These are phyloP conservation scores for Phainopepla nitens DNA, from an alignment of 2,113 vertebrate genomes.

Conservation along the genomic window DNA sequence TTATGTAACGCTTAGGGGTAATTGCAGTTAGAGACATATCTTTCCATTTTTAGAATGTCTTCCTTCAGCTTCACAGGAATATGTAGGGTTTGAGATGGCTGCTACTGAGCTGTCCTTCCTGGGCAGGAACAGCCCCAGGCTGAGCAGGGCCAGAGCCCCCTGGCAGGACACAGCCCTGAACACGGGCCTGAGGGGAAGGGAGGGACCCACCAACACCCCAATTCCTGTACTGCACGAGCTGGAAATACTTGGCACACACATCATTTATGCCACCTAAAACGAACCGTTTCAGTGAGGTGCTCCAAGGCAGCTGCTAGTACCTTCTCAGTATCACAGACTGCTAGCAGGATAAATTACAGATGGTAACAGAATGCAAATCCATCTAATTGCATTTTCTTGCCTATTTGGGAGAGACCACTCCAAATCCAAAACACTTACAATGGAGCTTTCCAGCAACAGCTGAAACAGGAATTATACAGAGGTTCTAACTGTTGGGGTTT, in stretches of 20 bases:
- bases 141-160: not conserved
- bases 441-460: not conserved
- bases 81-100: rapidly evolving
- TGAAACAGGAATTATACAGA: not conserved
- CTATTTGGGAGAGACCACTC: not conserved
- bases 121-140: not conserved
- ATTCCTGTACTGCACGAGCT: rapidly evolving
- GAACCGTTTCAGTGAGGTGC: not conserved
- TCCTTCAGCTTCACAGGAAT: not conserved
- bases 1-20: not conserved
- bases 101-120: not conserved
- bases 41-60: conserved; percentile 3
- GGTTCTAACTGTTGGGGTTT: not conserved
- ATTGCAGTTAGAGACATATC: not conserved
- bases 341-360: not conserved
- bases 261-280: not conserved
- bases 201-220: not conserved
- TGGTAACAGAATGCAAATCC: rapidly evolving
- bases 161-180: not conserved
- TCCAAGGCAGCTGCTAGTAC: not conserved
- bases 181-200: not conserved
- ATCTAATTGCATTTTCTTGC: not conserved
- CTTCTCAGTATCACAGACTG: not conserved
- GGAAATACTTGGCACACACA: not conserved
- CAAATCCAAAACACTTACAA: not conserved